Conservation (phyloP, 2,113 vertebrate genomes). For the Atherinomorus stipes region DNA sequence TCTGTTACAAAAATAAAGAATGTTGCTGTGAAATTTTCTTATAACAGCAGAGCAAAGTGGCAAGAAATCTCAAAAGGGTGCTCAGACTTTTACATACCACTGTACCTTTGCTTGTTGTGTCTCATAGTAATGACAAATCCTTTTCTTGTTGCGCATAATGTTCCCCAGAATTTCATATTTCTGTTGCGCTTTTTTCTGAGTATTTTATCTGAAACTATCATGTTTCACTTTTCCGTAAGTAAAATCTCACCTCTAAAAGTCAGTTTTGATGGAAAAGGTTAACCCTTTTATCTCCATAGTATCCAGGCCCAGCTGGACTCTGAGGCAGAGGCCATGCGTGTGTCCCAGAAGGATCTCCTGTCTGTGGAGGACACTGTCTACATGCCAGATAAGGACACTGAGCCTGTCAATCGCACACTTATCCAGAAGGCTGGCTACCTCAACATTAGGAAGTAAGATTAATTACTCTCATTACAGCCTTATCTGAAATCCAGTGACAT, state of each 20-base stretch:
- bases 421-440: slow-evolving; percentile 98
- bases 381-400: slow-evolving; percentile 89
- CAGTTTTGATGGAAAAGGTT: not conserved
- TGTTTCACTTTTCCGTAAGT: not conserved
- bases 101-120: not conserved
- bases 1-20: no score
- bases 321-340: slow-evolving; percentile 91
- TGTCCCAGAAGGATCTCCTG: slow-evolving; percentile 90
- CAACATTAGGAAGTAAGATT: slow-evolving; percentile 94
- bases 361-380: slow-evolving; percentile 91
- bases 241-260: not conserved
- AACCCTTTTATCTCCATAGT: slow-evolving; percentile 69
- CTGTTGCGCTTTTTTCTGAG: not conserved
- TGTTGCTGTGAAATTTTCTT: no score
- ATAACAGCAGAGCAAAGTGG: no score
- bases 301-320: slow-evolving; percentile 92
- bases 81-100: no score
- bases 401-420: slow-evolving; percentile 91
- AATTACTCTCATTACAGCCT: slow-evolving; percentile 26
- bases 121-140: not conserved
- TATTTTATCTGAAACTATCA: not conserved
- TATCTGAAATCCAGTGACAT: slow-evolving; percentile 15
- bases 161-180: not conserved
- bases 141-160: not conserved
- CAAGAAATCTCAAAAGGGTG: no score